Evolutionary conservation across 2,113 vertebrate genomes (phyloP).

Genomic region (Actenoides hombroni): DNA sequence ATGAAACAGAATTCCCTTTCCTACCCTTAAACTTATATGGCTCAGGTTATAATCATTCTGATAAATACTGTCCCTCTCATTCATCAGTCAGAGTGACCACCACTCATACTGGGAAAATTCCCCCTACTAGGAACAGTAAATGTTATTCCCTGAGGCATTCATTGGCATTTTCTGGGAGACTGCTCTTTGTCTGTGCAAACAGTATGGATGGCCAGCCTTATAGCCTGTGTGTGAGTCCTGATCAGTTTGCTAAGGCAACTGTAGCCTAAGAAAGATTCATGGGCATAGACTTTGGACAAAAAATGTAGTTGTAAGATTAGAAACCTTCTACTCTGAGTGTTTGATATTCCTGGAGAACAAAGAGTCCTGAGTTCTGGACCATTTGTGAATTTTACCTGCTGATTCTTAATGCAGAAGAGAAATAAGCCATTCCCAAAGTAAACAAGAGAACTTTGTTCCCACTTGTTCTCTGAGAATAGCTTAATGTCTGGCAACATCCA

Average conservation of each 20-base stretch:
- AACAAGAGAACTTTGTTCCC: neutral
- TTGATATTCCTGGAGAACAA: neutral
- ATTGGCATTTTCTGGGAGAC: neutral
- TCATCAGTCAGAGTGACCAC: neutral
- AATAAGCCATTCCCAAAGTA: neutral
- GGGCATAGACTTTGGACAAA: neutral
- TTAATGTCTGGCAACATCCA: neutral
- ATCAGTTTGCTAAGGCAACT: neutral
- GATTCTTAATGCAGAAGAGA: neutral
- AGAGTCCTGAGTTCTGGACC: neutral
- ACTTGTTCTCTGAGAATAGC: neutral
- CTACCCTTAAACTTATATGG: neutral
- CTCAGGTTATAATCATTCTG: neutral
- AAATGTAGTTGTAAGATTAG: neutral
- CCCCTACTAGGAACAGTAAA: neutral
- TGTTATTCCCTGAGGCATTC: neutral
- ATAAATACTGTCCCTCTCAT: neutral
- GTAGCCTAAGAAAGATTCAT: neutral
- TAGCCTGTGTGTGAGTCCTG: neutral
- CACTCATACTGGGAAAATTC: neutral
- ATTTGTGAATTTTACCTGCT: neutral
- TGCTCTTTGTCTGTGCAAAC: neutral
- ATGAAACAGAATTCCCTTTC: neutral
- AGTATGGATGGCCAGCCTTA: neutral
- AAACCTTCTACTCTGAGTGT: neutral